phyloP scores from a whole-genome alignment of 2,113 vertebrate genomes.

The Glareola pratincola region DNA sequence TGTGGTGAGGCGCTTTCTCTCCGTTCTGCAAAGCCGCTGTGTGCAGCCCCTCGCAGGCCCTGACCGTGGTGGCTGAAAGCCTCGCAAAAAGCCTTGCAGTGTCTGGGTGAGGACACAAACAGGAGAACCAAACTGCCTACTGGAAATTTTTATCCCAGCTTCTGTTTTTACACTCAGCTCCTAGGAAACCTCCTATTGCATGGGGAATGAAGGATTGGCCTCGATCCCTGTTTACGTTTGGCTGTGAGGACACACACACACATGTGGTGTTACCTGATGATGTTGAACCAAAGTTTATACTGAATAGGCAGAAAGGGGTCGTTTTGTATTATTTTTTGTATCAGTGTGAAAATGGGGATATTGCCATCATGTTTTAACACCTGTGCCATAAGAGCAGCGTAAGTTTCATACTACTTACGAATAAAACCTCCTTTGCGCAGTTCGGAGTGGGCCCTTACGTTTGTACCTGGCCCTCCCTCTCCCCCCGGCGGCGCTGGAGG shows the following conservation, averaged over 20 bases:
- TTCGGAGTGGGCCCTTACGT: neutral
- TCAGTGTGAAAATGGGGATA: slow-evolving; percentile 10
- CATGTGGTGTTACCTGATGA: neutral
- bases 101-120: neutral
- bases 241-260: neutral
- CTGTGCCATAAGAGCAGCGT: neutral
- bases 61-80: neutral
- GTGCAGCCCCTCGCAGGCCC: fast-evolving
- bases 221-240: fast-evolving
- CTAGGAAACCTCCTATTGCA: neutral
- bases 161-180: neutral
- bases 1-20: neutral
- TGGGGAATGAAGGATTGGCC: neutral
- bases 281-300: neutral
- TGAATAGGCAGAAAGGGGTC: fast-evolving
- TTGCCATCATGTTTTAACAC: neutral
- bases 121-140: neutral
- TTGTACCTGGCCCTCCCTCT: too few species aligned
- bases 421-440: slow-evolving; percentile 28
- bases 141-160: neutral
- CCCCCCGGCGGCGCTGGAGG: fast-evolving
- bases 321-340: slow-evolving; percentile 38
- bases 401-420: slow-evolving; percentile 7
- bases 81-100: fast-evolving
- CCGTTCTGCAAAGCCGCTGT: fast-evolving